phyloP scores from a whole-genome alignment of 2,888 invertebrate genomes.

The Agrotis segetum region DNA sequence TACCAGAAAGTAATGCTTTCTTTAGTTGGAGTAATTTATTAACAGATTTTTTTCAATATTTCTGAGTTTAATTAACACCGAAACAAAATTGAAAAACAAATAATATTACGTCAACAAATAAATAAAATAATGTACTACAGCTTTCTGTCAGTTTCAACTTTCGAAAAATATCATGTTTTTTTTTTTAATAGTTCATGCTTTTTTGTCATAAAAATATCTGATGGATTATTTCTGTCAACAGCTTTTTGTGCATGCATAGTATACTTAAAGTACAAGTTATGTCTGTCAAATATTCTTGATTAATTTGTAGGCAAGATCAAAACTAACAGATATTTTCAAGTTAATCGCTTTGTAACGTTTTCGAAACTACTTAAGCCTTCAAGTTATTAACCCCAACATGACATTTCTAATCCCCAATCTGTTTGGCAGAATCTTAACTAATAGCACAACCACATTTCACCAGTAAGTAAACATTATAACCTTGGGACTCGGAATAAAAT shows the following conservation, averaged over 20 bases:
- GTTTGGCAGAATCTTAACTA: no score
- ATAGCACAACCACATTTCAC: background rate
- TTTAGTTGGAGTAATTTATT: background rate
- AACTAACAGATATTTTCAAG: constrained; percentile 42
- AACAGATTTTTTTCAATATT: background rate
- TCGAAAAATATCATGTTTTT: no score
- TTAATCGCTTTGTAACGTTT: constrained; percentile 38
- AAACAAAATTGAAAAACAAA: background rate
- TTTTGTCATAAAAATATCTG: background rate
- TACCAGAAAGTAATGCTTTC: background rate
- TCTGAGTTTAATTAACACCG: background rate
- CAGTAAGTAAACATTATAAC: background rate
- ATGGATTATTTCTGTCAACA: background rate
- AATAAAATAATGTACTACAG: no score
- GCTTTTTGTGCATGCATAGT: background rate
- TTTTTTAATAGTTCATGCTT: background rate
- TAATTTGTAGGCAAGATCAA: constrained; percentile 21
- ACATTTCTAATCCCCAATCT: no score
- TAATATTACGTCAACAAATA: background rate
- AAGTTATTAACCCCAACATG: background rate
- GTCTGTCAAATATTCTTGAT: no score
- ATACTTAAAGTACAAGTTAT: background rate
- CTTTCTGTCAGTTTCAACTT: no score
- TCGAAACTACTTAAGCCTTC: constrained; percentile 30
- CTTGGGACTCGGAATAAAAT: no score